These are phyloP conservation scores for Anastrepha ludens DNA, from an alignment of 1,140 invertebrate genomes.

Conservation along the genomic window DNA sequence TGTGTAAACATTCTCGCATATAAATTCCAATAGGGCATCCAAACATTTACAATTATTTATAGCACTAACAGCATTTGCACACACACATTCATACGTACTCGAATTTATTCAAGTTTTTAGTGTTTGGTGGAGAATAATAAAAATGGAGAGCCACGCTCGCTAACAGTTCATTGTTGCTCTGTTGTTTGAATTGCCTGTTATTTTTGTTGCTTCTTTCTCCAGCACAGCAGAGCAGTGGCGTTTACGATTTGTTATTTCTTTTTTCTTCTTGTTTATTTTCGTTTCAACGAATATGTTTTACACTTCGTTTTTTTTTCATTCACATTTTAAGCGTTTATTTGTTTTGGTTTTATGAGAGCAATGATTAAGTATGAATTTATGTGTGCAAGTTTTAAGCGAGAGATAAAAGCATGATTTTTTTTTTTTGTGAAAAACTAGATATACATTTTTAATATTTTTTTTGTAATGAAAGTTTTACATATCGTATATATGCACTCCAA, in stretches of 20 bases:
- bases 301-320: background rate
- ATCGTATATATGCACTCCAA: too few species aligned
- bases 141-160: background rate
- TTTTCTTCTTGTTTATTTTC: background rate
- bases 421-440: too few species aligned
- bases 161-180: background rate
- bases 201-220: background rate
- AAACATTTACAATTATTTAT: slow-evolving; percentile 42
- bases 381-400: background rate
- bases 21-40: slow-evolving; percentile 21
- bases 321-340: background rate
- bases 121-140: background rate
- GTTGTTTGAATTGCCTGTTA: slow-evolving; percentile 9
- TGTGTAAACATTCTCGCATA: background rate
- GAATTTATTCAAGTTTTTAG: background rate
- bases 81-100: background rate
- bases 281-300: background rate
- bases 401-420: too few species aligned
- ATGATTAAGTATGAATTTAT: background rate
- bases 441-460: too few species aligned
- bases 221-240: background rate
- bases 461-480: too few species aligned
- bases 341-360: too few species aligned
- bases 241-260: background rate
- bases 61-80: background rate